Conservation (phyloP, 1,140 invertebrate species). For the Habropoda laboriosa region DNA sequence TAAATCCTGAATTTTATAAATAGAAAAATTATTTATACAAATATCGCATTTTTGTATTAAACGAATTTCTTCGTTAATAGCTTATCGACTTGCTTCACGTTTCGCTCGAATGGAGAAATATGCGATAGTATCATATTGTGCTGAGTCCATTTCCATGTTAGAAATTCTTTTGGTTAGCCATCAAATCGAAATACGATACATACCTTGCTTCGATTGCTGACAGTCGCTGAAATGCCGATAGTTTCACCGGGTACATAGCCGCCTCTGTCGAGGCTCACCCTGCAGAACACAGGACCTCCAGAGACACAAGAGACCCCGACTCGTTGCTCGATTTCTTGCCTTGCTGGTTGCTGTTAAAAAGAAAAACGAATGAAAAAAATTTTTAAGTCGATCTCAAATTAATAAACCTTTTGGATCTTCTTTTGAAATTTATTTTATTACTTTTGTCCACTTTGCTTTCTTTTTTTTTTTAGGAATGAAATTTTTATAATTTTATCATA, state of each 20-base stretch:
- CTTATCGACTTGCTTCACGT: neutral
- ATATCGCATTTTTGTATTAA: too few species aligned
- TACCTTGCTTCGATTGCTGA: constrained; percentile 93
- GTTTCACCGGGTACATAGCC: constrained; percentile 97
- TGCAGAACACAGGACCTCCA: constrained; percentile 90
- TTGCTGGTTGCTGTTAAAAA: constrained; percentile 90
- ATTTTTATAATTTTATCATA: too few species aligned
- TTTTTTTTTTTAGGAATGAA: too few species aligned
- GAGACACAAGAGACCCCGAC: constrained; percentile 93
- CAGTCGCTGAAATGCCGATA: constrained; percentile 91
- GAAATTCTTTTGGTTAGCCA: constrained; percentile 35
- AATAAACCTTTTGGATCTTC: too few species aligned
- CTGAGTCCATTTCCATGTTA: neutral
- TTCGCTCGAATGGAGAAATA: neutral
- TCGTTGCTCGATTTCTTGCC: constrained; percentile 94
- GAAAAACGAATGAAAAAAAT: neutral
- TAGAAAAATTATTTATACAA: too few species aligned
- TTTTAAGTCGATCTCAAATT: neutral
- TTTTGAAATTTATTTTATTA: too few species aligned
- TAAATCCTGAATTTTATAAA: too few species aligned
- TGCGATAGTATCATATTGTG: constrained; percentile 4
- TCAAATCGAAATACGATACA: constrained; percentile 71
- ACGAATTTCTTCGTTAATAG: too few species aligned
- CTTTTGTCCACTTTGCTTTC: too few species aligned
- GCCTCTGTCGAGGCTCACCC: constrained; percentile 93